phyloP scores from a whole-genome alignment of 2,797 vertebrate species.

The Sebastes kiyomatsui region DNA sequence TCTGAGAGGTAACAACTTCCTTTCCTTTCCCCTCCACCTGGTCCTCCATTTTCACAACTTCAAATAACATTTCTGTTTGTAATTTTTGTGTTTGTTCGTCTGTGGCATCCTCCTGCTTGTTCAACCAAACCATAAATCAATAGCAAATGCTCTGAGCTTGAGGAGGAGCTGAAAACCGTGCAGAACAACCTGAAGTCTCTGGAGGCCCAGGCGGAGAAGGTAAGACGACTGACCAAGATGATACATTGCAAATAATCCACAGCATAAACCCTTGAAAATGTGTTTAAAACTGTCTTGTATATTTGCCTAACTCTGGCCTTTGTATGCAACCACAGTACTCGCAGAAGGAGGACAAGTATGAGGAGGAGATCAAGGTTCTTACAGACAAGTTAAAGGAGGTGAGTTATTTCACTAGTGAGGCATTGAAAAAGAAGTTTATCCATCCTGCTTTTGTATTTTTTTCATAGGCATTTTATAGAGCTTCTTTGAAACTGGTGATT shows the following conservation, averaged over 20 bases:
- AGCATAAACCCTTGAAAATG: not conserved
- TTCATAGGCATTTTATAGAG: not conserved
- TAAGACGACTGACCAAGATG: slow-evolving; percentile 58
- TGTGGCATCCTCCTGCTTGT: not conserved
- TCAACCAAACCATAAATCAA: slow-evolving; percentile 75
- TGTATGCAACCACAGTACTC: slow-evolving; percentile 90
- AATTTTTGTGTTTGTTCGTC: not conserved
- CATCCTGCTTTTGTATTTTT: not conserved
- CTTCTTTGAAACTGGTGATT: not conserved
- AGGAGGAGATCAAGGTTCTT: slow-evolving; percentile 99
- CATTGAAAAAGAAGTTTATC: not conserved
- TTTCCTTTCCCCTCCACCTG: not conserved
- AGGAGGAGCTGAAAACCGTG: slow-evolving; percentile 99
- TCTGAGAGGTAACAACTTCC: slow-evolving; percentile 88
- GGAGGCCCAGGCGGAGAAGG: slow-evolving; percentile 99
- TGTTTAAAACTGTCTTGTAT: not conserved
- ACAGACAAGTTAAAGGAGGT: slow-evolving; percentile 99
- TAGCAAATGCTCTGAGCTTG: slow-evolving; percentile 99
- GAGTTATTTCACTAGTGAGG: slow-evolving; percentile 43
- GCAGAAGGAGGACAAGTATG: slow-evolving; percentile 98
- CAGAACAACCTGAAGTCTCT: slow-evolving; percentile 99
- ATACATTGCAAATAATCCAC: not conserved
- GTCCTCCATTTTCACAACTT: not conserved
- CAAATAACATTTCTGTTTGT: not conserved
- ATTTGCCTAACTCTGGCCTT: slow-evolving; percentile 20